Percentiles rank a stretch among this genome's conserved stretches.
These are phyloP conservation scores for Bursaphelenchus okinawaensis DNA, from an alignment of 2,888 invertebrate species.

Conservation along the genomic window DNA sequence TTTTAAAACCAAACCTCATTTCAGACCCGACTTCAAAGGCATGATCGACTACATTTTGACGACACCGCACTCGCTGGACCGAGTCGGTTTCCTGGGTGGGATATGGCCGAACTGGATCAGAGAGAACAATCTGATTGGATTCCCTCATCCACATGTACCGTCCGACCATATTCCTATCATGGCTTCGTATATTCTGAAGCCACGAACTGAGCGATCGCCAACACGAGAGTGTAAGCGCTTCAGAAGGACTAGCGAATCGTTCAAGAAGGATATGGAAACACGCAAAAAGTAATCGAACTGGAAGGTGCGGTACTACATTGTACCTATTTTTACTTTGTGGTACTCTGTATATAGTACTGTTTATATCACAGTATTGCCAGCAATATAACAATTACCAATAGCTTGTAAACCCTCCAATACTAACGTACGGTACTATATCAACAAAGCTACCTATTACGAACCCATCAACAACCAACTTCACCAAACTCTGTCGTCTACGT, in stretches of 20 bases:
- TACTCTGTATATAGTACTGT: no score
- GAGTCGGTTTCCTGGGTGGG: slow-evolving; percentile 86
- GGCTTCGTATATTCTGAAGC: slow-evolving; percentile 32
- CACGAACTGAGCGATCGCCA: slow-evolving; percentile 8
- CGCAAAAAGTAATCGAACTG: not conserved
- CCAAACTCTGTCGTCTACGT: no score
- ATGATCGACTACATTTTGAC: slow-evolving; percentile 99
- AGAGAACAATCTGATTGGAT: slow-evolving; percentile 85
- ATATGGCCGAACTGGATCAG: slow-evolving; percentile 80
- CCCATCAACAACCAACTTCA: no score
- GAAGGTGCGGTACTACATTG: no score
- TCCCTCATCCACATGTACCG: slow-evolving; percentile 55
- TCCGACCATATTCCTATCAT: slow-evolving; percentile 55
- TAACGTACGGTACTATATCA: no score
- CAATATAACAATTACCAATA: no score
- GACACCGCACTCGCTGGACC: slow-evolving; percentile 88
- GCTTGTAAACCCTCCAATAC: no score
- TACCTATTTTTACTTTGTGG: no score
- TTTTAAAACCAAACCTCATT: slow-evolving; percentile 16
- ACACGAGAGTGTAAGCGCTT: not conserved
- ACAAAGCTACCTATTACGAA: no score
- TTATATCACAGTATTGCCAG: no score
- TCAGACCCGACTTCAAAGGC: slow-evolving; percentile 94
- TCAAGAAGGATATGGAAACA: slow-evolving; percentile 9
- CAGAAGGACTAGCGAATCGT: not conserved